Conservation (phyloP, 92 coral and sea anemone species). For the Heliopora coerulea region DNA sequence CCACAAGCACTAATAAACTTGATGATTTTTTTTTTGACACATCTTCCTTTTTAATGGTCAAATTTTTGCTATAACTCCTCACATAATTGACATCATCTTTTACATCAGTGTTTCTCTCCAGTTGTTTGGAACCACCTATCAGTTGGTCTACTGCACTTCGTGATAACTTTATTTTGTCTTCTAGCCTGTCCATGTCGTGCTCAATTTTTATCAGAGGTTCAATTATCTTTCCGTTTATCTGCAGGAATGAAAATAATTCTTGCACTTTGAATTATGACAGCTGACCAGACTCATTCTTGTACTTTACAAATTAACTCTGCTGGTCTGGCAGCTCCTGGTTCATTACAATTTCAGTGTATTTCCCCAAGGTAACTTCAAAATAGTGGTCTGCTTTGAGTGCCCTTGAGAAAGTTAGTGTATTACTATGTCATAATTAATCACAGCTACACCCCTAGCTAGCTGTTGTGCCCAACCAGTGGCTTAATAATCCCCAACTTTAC, state of each 20-base stretch:
- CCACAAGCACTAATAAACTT: not conserved
- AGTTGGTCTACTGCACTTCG: constrained; percentile 76
- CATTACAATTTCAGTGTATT: no score
- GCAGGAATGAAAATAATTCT: not conserved
- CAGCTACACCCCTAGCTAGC: no score
- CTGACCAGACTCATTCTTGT: not conserved
- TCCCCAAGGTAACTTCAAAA: not conserved
- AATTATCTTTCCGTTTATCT: constrained; percentile 62
- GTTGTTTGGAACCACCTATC: constrained; percentile 54
- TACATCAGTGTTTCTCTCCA: constrained; percentile 31
- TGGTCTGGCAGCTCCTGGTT: not conserved
- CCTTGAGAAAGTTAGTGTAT: no score
- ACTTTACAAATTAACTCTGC: not conserved
- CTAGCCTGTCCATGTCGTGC: constrained; percentile 71
- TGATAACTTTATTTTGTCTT: constrained; percentile 72
- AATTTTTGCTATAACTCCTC: not conserved
- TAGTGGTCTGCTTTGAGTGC: no score
- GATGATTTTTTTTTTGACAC: constrained; percentile 12
- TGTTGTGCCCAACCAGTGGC: no score
- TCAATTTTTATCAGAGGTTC: constrained; percentile 81
- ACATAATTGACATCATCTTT: not conserved
- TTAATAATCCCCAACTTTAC: no score
- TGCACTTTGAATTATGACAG: no score
- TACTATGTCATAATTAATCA: no score
- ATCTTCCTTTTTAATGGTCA: not conserved